A percentile compares a stretch with the other conserved stretches of the same genome.
These are phyloP conservation scores for Orthosia gothica DNA, from an alignment of 2,888 invertebrate genomes.

Conservation along the genomic window DNA sequence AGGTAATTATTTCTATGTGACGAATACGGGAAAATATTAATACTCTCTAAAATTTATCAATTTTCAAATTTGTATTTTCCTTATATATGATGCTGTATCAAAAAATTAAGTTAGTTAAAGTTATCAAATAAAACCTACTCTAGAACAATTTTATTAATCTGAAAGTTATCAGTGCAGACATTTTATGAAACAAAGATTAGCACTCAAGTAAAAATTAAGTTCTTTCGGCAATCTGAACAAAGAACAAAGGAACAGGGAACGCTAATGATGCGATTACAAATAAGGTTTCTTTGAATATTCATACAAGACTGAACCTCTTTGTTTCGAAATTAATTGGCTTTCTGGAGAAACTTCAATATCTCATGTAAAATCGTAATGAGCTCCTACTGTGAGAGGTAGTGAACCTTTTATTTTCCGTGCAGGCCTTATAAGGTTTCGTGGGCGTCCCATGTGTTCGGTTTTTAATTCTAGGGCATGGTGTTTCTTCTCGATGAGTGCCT, in stretches of 20 bases:
- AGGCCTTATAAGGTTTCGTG: too few relatives aligned
- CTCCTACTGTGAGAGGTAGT: too few relatives aligned
- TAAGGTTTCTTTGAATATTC: conserved; percentile 40
- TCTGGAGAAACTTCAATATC: background rate
- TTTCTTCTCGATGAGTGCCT: too few relatives aligned
- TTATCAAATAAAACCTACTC: background rate
- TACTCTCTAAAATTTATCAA: too few relatives aligned
- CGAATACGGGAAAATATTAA: too few relatives aligned
- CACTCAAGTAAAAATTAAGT: conserved; percentile 5
- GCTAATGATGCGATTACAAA: conserved; percentile 12
- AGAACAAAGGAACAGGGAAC: conserved; percentile 20
- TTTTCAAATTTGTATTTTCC: too few relatives aligned
- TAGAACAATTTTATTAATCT: background rate
- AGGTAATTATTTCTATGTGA: too few relatives aligned
- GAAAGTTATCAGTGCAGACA: background rate
- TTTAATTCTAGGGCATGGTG: too few relatives aligned
- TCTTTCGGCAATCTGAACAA: background rate
- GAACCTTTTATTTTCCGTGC: too few relatives aligned
- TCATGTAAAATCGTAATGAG: background rate
- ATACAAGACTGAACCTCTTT: conserved; percentile 16
- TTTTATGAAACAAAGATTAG: conserved; percentile 8
- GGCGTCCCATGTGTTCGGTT: too few relatives aligned
- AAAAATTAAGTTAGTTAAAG: background rate
- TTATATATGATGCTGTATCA: too few relatives aligned
- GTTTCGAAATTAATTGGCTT: conserved; percentile 7